A percentile compares a stretch with the other conserved stretches of the same genome.
phyloP scores from a whole-genome alignment of 2,113 vertebrate species.

The Cebidichthys violaceus region DNA sequence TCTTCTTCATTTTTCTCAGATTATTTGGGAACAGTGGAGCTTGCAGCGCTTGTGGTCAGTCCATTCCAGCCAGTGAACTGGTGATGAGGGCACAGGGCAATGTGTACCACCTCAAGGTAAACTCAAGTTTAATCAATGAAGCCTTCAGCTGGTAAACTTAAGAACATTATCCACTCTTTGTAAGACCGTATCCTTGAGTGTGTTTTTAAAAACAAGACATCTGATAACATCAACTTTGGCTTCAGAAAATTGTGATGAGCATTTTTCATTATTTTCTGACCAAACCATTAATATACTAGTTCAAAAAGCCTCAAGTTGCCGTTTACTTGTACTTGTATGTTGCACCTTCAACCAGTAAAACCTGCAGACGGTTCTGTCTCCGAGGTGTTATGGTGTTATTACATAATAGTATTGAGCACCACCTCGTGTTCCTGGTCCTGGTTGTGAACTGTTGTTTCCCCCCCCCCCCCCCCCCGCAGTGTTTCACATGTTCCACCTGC shows the following conservation, averaged over 20 bases:
- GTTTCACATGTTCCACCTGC: constrained; percentile 99
- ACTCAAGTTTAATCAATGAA: neutral
- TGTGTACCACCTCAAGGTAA: constrained; percentile 99
- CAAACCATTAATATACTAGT: neutral
- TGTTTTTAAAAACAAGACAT: neutral
- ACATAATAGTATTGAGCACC: neutral
- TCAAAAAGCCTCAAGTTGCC: neutral
- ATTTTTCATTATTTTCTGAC: neutral
- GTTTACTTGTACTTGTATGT: neutral
- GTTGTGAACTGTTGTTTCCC: constrained; percentile 17
- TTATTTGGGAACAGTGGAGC: constrained; percentile 99
- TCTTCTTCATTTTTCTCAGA: constrained; percentile 77
- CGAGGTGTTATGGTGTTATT: constrained; percentile 7
- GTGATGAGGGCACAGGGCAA: constrained; percentile 99
- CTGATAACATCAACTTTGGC: too few species aligned
- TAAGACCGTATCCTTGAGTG: neutral
- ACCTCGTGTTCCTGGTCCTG: neutral
- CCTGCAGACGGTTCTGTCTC: neutral
- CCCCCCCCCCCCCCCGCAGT: constrained; percentile 82
- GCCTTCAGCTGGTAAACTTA: neutral
- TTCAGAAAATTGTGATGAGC: neutral
- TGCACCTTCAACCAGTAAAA: neutral
- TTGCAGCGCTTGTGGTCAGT: constrained; percentile 98
- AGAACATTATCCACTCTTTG: neutral
- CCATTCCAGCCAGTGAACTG: constrained; percentile 98